Evolutionary conservation across 2,797 vertebrate species (phyloP), one percentile per base, ranked within the genome.

Genomic region (Masticophis lateralis): DNA sequence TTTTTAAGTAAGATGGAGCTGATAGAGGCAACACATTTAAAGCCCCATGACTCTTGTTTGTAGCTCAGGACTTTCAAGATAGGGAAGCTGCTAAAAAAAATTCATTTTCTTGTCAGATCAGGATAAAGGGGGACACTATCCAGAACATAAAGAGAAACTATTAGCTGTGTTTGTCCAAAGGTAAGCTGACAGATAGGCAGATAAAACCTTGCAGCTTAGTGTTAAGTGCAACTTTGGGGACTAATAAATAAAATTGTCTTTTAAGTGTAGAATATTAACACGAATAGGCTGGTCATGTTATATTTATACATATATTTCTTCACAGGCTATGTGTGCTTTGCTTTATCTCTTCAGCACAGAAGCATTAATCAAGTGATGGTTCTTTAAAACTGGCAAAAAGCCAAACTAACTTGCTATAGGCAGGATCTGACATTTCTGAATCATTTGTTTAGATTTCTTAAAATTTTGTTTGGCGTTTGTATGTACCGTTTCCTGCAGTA

Each of bases 21-120:
- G 95, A 93, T 93, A 88, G 94, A 91, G 93, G 94, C 90, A 94
- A 96, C 94, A 94, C 90, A 83, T 32, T 88, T 86, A 94, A 90
- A 95, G 94, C 61, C 66, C 27, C 47, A 92, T n/a, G 1, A 60
- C 37, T 79, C 18, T 56, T 93, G 9, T 27, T 51, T 47, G 92
- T 94, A 93, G 87, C 91, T 92, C 63, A 86, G 32, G 13, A 88
- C 94, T 95, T 94, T 94, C 57, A 56, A 56, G 56, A 51, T 91
- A 91, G 5, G 20, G 66, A 47, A 90, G 88, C 87, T 90, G 92
- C 63, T 89, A 89, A 1, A 90, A 79, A 94, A 88, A 91, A 86
- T 94, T 91, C 47, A 94, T 95, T 96, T 95, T 90, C 9, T 90
- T 28, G 27, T 91, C 59, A 90, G 92, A 92, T 96, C 37, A 93